Percentiles rank a stretch among this genome's conserved stretches.
phyloP scores from a whole-genome alignment of 2,888 invertebrate species.

The Trichogramma dendrolimi region DNA sequence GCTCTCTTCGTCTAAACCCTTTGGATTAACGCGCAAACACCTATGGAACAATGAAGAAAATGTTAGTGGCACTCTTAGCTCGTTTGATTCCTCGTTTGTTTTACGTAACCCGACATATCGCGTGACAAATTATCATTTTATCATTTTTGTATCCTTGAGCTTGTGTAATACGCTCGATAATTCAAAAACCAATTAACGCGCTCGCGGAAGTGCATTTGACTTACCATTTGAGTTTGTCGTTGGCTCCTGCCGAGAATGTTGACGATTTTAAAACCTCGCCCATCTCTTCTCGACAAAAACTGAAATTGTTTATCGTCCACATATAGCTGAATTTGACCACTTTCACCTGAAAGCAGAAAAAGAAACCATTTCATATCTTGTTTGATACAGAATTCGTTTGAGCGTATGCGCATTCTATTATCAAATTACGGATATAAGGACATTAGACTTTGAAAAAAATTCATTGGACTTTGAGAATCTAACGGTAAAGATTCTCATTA shows the following conservation, averaged over 20 bases:
- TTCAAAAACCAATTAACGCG: too few species aligned
- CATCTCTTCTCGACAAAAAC: slow-evolving; percentile 99
- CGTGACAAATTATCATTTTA: background rate
- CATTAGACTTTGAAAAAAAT: too few species aligned
- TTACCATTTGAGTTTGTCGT: slow-evolving; percentile 99
- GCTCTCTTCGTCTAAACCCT: slow-evolving; percentile 99
- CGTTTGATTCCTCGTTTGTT: too few species aligned
- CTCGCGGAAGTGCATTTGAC: slow-evolving; percentile 21
- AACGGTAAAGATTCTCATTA: too few species aligned
- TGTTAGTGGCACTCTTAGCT: too few species aligned
- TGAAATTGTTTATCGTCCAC: slow-evolving; percentile 99
- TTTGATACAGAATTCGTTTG: too few species aligned
- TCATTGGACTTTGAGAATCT: too few species aligned
- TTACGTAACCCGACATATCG: background rate
- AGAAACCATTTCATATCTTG: too few species aligned
- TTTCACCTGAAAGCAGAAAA: slow-evolving; percentile 74
- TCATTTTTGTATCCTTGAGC: background rate
- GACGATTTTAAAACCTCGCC: slow-evolving; percentile 99
- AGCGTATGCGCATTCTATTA: too few species aligned
- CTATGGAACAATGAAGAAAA: slow-evolving; percentile 50
- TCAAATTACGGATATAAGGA: too few species aligned
- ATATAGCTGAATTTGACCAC: slow-evolving; percentile 99
- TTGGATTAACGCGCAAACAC: slow-evolving; percentile 99
- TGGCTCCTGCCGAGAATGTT: slow-evolving; percentile 98
- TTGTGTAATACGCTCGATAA: too few species aligned